phyloP scores from a whole-genome alignment of 2,113 vertebrate genomes.

The Arizona elegans region DNA sequence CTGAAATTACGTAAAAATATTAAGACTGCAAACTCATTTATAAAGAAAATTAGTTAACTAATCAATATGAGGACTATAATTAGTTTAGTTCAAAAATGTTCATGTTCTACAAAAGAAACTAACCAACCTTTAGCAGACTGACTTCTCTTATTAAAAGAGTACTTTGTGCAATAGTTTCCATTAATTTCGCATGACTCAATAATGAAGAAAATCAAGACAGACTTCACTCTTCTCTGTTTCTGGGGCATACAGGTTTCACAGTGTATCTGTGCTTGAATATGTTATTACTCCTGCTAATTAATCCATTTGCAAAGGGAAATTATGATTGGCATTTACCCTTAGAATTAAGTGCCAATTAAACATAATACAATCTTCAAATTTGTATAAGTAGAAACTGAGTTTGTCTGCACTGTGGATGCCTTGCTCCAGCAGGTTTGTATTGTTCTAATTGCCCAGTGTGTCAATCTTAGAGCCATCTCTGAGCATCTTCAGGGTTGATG shows the following conservation, averaged over 20 bases:
- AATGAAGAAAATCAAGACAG: neutral
- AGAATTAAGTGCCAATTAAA: constrained; percentile 57
- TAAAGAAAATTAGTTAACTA: neutral
- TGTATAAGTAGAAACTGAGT: constrained; percentile 42
- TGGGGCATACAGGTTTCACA: constrained; percentile 18
- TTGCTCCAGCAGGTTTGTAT: constrained; percentile 40
- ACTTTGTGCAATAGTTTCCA: neutral
- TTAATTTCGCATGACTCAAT: neutral
- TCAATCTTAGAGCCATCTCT: no score
- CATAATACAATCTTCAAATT: constrained; percentile 51
- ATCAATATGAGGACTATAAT: neutral
- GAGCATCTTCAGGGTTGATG: no score
- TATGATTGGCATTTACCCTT: constrained; percentile 52
- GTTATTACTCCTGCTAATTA: constrained; percentile 52
- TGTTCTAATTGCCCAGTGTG: constrained; percentile 8
- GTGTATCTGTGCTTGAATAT: constrained; percentile 46
- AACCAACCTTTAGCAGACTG: neutral
- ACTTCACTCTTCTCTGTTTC: constrained; percentile 19
- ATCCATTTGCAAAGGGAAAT: constrained; percentile 53
- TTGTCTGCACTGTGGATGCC: constrained; percentile 30
- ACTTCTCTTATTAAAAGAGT: constrained; percentile 19
- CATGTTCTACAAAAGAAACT: neutral
- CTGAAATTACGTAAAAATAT: neutral
- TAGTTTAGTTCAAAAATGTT: neutral
- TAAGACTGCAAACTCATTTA: neutral